These are phyloP conservation scores for Macrochelys suwanniensis DNA, from an alignment of 2,797 vertebrate species.

Conservation along the genomic window DNA sequence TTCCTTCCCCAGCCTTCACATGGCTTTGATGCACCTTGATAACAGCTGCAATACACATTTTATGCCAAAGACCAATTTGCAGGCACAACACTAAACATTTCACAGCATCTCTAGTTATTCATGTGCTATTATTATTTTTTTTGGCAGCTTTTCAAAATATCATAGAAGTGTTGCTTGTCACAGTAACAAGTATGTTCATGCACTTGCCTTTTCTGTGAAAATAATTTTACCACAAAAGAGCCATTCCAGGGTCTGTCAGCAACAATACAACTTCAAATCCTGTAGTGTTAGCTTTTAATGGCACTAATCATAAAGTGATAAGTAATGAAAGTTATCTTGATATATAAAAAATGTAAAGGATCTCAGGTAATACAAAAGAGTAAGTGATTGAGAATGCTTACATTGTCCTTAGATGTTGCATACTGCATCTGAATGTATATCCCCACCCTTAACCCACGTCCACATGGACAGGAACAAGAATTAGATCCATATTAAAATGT, in stretches of 20 bases:
- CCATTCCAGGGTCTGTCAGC: neutral
- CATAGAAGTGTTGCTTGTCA: conserved; percentile 56
- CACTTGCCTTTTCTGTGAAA: conserved; percentile 68
- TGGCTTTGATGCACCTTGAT: conserved; percentile 70
- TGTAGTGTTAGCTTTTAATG: conserved; percentile 19
- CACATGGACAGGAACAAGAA: neutral
- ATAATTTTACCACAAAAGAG: conserved; percentile 61
- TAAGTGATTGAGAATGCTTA: neutral
- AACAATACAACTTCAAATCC: conserved; percentile 18
- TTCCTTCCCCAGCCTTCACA: conserved; percentile 14
- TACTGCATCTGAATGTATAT: conserved; percentile 18
- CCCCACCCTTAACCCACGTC: conserved; percentile 15
- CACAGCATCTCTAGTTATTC: conserved; percentile 68
- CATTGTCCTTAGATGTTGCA: neutral
- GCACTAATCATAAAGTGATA: conserved; percentile 41
- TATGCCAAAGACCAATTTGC: conserved; percentile 74
- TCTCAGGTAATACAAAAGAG: conserved; percentile 21
- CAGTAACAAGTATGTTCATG: conserved; percentile 70
- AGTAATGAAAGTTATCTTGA: conserved; percentile 8
- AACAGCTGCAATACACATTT: conserved; percentile 74
- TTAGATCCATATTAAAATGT: conserved; percentile 27
- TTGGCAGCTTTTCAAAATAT: conserved; percentile 68
- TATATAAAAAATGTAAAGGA: neutral
- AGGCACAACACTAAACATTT: conserved; percentile 69
- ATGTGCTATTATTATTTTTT: conserved; percentile 51